Percentiles rank a stretch among this genome's conserved stretches.
These are phyloP conservation scores for Taenaris catops DNA, from an alignment of 2,888 invertebrate genomes.

Conservation along the genomic window DNA sequence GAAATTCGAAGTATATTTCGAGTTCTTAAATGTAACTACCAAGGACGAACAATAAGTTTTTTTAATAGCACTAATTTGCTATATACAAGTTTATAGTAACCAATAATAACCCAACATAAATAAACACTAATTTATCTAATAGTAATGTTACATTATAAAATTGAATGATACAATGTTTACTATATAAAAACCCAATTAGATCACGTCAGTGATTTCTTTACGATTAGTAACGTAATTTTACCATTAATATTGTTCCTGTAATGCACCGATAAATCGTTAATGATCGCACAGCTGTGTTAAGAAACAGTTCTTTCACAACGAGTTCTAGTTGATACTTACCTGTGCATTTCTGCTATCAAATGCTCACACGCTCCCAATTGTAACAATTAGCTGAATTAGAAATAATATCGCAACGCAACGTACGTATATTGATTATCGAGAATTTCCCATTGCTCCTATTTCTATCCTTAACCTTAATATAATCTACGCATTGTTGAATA, in stretches of 20 bases:
- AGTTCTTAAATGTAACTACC: too few relatives aligned
- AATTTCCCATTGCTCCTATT: slow-evolving; percentile 42
- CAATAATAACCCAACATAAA: too few relatives aligned
- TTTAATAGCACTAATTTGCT: too few relatives aligned
- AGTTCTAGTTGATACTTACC: slow-evolving; percentile 4
- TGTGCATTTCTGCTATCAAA: slow-evolving; percentile 1
- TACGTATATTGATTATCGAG: slow-evolving; percentile 51
- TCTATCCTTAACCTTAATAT: slow-evolving; percentile 73
- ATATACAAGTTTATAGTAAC: too few relatives aligned
- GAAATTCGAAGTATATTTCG: too few relatives aligned
- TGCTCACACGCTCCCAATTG: slow-evolving; percentile 19
- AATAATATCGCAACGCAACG: slow-evolving; percentile 25
- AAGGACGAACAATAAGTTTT: too few relatives aligned
- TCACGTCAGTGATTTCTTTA: too few relatives aligned
- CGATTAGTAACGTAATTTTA: slow-evolving; percentile 2
- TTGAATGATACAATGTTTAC: too few relatives aligned
- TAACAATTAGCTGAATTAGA: slow-evolving; percentile 11
- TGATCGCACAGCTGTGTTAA: slow-evolving; percentile 13
- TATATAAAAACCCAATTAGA: too few relatives aligned
- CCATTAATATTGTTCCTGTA: slow-evolving; percentile 11
- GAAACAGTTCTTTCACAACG: slow-evolving; percentile 12
- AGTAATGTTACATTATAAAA: too few relatives aligned
- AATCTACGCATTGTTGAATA: slow-evolving; percentile 47
- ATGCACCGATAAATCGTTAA: slow-evolving; percentile 17
- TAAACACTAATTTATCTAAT: too few relatives aligned